Base-by-base conservation (phyloP, 30 jellyfish, hydroid and myxozoan species). In the Chironex yamaguchii region DNA sequence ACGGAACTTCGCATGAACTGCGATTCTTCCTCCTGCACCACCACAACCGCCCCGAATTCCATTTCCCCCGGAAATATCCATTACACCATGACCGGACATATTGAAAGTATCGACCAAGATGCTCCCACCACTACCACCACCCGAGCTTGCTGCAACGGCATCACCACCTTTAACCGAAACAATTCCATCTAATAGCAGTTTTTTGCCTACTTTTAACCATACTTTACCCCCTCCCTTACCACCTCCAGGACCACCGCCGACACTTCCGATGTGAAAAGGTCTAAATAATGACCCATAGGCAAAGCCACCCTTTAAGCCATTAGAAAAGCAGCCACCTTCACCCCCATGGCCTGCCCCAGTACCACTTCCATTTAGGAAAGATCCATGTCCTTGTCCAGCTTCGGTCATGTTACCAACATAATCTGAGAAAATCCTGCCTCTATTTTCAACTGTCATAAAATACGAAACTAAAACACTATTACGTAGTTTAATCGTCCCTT, bases 51-150 rank as follows among this genome's bases (percentile, higher is more conserved):
- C 3, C 1, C 87, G 87, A 0, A 87, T 68, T 13, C 80, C 93
- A 24, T 83, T 83, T 11, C 93, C 93, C 31, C 93, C 93, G 42
- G 69, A 69, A 24, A 83, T 35, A 30, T 83, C 93, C 2, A 83
- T 81, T 22, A 34, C 17, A 12, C 93, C 93, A 28, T 83, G 93
- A 3, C 93, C 93, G 0, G 93, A 48, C 26, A 83, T 83, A 70
- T 83, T 83, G 14, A 83, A 66, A 36, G 87, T 69, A 1, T 71
- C 53, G 26, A 83, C 58, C n/a, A 67, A 34, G 20, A 83, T 48
- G 52, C 93, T 83, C 4, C 93, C 93, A 3, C 93, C 93, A 54
- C 93, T 83, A 21, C 93, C 87, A 24, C 87, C 93, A 3, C 93
- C 93, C 1, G 93, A 80, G 29, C 71, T 83, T 0, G 72, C 12